Conservation (phyloP, 2,113 vertebrate species). For the Nesogale talazaci region DNA sequence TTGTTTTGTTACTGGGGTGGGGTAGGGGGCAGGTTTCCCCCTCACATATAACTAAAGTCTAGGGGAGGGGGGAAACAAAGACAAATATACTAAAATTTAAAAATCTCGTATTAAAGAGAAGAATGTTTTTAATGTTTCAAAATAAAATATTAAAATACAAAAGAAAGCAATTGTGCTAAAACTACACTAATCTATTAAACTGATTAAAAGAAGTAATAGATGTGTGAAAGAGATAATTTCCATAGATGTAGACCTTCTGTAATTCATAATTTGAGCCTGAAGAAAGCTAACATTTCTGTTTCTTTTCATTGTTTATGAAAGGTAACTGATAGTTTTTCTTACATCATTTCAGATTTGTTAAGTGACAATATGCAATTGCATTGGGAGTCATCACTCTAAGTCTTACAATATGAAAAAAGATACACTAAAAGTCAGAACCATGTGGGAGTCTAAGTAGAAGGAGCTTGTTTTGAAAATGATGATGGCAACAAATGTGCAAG, state of each 20-base stretch:
- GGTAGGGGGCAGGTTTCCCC: too few species aligned
- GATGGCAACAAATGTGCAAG: too few species aligned
- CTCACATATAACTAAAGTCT: too few species aligned
- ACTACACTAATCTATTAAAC: neutral
- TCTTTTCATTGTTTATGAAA: neutral
- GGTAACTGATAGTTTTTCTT: neutral
- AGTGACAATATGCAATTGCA: neutral
- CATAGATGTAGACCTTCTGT: neutral
- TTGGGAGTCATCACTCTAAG: neutral
- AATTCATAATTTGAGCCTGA: neutral
- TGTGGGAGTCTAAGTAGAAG: too few species aligned
- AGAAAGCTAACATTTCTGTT: neutral
- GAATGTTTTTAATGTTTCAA: too few species aligned
- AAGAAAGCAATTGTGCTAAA: neutral
- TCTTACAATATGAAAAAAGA: neutral
- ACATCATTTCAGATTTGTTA: neutral
- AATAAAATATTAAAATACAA: too few species aligned
- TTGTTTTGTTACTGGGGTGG: too few species aligned
- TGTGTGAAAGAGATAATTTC: neutral
- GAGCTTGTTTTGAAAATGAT: too few species aligned
- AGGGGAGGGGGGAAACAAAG: too few species aligned
- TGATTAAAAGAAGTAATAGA: neutral
- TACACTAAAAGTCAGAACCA: neutral
- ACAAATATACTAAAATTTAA: too few species aligned
- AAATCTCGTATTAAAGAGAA: too few species aligned